Conservation (phyloP, 1,140 invertebrate genomes). For the Pissodes strobi region DNA sequence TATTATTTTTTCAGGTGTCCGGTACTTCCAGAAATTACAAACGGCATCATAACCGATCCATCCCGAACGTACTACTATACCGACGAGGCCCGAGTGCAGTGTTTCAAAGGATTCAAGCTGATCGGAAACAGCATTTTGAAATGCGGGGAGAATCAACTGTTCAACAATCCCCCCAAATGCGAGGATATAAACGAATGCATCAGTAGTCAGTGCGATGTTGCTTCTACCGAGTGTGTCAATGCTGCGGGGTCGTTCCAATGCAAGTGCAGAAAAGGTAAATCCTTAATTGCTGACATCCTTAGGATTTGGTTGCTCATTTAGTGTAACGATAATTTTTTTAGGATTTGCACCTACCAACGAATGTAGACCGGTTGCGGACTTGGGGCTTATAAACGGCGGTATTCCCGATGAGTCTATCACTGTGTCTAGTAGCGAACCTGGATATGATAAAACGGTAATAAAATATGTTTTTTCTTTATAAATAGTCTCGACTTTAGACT, state of each 20-base stretch:
- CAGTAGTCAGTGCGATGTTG: slow-evolving; percentile 85
- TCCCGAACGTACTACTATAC: slow-evolving; percentile 79
- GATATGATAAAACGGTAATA: slow-evolving; percentile 79
- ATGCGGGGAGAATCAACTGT: slow-evolving; percentile 84
- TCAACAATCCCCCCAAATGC: slow-evolving; percentile 83
- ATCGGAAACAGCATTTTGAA: slow-evolving; percentile 85
- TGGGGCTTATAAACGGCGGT: slow-evolving; percentile 85
- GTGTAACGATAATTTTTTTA: background rate
- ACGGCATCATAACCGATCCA: slow-evolving; percentile 81
- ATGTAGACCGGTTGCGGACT: slow-evolving; percentile 84
- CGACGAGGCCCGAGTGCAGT: slow-evolving; percentile 91
- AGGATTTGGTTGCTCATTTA: too few relatives aligned
- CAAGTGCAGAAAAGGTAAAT: slow-evolving; percentile 74
- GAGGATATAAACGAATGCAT: slow-evolving; percentile 94
- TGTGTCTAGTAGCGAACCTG: slow-evolving; percentile 80
- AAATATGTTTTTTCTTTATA: too few relatives aligned
- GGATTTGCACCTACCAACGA: slow-evolving; percentile 85
- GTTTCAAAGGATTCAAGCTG: slow-evolving; percentile 85
- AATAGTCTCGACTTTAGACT: too few relatives aligned
- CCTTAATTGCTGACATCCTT: too few relatives aligned
- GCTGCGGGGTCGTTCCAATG: slow-evolving; percentile 90
- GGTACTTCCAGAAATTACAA: slow-evolving; percentile 79
- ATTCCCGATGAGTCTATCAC: slow-evolving; percentile 88
- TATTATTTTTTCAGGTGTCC: slow-evolving; percentile 71
- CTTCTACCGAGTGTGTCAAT: slow-evolving; percentile 90